Evolutionary conservation across 1,140 invertebrate species (phyloP), one percentile per base, ranked within the genome.

Genomic region (Camponotus floridanus): DNA sequence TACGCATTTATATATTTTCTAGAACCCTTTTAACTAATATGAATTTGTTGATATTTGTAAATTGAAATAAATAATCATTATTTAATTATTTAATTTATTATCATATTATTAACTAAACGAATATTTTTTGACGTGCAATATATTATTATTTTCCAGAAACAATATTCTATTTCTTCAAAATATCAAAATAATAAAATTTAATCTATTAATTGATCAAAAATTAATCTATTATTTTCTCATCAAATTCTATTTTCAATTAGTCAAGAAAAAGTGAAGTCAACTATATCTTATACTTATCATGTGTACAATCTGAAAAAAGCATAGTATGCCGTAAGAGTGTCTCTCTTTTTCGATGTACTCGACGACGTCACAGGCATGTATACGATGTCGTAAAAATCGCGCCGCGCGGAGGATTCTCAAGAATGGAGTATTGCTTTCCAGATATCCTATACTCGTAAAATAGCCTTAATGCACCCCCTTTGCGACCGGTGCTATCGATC

Each of bases 381-480:
- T 90, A 89, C 68, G 79, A 73, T 67, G 78, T 61, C 87, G 73
- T 90, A 90, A 90, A 90, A 86, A 85, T 90, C 68, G 86, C 64
- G 87, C 79, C 62, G 59, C 48, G 83, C 76, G 78, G 67, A 89
- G 90, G 84, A 91, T 90, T 83, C 87, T 87, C 85, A 90, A 91
- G 90, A 91, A 90, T 89, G 73, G 90, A 90, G 89, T 90, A 91
- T 90, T 91, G 79, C 90, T 91, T 91, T 91, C 88, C 86, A 87
- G 88, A 91, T 91, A 91, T 91, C 86, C 90, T 86, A 90, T 91
- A 90, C 88, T 89, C 90, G 86, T 91, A 90, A 91, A 91, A 86
- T 89, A 87, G 84, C 86, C 87, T 91, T 91, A 91, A 91, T 91
- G 89, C 78, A 87, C 68, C 71, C 86, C 79, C 61, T 88, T 85